phyloP scores from a whole-genome alignment of 2,888 invertebrate species.

The Halictus quadricinctus region DNA sequence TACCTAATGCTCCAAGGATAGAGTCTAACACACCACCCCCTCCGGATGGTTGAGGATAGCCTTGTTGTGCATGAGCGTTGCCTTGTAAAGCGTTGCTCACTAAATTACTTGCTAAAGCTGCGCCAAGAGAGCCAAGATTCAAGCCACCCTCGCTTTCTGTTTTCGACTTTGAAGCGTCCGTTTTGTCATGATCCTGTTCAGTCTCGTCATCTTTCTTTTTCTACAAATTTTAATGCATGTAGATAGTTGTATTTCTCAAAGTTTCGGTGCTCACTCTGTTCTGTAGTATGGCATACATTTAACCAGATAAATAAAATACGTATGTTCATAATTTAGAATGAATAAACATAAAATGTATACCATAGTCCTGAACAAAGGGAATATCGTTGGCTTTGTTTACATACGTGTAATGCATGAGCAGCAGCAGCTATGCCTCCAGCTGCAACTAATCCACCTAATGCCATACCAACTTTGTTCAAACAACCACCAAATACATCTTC shows the following conservation, averaged over 20 bases:
- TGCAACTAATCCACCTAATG: constrained; percentile 79
- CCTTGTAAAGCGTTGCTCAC: constrained; percentile 75
- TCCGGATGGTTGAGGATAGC: constrained; percentile 76
- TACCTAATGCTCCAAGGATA: constrained; percentile 79
- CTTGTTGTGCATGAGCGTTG: constrained; percentile 70
- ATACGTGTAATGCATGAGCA: constrained; percentile 77
- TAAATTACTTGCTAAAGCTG: constrained; percentile 78
- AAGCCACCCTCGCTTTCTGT: constrained; percentile 75
- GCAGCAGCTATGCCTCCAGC: constrained; percentile 81
- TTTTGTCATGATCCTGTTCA: constrained; percentile 75
- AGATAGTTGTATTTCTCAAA: background rate
- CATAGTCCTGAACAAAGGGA: background rate
- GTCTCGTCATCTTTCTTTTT: constrained; percentile 73
- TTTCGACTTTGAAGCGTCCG: constrained; percentile 71
- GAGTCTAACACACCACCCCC: constrained; percentile 76
- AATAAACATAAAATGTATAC: background rate
- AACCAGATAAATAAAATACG: background rate
- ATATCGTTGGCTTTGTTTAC: background rate
- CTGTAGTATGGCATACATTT: background rate
- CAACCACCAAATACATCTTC: constrained; percentile 74
- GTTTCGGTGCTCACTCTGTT: background rate
- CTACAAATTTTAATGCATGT: constrained; percentile 43
- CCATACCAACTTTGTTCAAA: constrained; percentile 79
- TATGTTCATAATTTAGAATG: background rate
- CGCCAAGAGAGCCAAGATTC: constrained; percentile 77